phyloP scores from a whole-genome alignment of 2,797 vertebrate genomes.

The Australoheros facetus region DNA sequence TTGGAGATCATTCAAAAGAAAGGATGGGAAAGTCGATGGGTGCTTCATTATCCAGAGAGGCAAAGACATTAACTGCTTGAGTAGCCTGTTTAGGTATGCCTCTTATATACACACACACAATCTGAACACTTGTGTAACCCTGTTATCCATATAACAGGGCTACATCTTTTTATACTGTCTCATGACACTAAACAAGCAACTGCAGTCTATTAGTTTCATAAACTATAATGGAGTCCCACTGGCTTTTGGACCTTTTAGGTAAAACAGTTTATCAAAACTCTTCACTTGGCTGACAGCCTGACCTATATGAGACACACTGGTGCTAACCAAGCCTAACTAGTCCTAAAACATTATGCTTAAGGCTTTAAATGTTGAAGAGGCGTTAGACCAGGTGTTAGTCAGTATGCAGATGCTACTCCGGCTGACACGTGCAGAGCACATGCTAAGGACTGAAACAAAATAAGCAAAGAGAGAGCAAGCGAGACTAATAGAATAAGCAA shows the following conservation, averaged over 20 bases:
- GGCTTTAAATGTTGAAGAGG: background rate
- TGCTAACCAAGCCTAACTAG: slow-evolving; percentile 16
- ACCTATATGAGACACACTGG: slow-evolving; percentile 5
- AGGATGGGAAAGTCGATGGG: background rate
- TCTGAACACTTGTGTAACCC: background rate
- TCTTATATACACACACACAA: background rate
- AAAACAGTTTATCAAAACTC: slow-evolving; percentile 1
- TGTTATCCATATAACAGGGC: background rate
- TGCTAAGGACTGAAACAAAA: background rate
- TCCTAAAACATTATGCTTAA: slow-evolving; percentile 30
- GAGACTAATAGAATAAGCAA: too few relatives aligned
- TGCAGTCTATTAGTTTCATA: background rate
- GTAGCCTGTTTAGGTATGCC: slow-evolving; percentile 3
- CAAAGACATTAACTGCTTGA: background rate
- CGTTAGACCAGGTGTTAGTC: background rate
- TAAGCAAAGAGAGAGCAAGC: background rate
- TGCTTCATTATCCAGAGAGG: slow-evolving; percentile 9
- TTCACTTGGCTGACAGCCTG: too few relatives aligned
- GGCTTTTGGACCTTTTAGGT: background rate
- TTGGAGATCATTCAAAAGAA: background rate
- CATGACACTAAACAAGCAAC: slow-evolving; percentile 5
- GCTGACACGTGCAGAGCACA: background rate
- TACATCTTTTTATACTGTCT: background rate
- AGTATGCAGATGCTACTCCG: background rate
- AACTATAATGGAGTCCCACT: background rate